Evolutionary conservation across 2,113 vertebrate species (phyloP).

Genomic region (Mixornis gularis): DNA sequence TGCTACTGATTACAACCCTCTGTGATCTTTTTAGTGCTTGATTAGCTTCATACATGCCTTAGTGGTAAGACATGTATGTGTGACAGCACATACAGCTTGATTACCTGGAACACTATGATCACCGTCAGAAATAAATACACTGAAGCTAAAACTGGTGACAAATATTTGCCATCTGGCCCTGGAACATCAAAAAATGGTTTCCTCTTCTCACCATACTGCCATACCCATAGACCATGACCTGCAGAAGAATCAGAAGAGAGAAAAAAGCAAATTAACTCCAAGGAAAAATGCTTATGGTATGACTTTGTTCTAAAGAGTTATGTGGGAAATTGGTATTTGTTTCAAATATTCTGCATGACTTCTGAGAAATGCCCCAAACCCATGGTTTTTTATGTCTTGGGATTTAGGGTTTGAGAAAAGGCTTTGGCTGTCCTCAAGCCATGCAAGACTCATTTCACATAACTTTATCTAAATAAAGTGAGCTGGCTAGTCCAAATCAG

Average conservation of each 20-base stretch:
- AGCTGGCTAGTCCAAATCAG: neutral
- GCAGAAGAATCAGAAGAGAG: conserved; percentile 1
- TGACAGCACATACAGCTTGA: neutral
- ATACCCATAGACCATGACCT: conserved; percentile 94
- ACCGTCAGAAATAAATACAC: conserved; percentile 93
- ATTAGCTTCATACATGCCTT: neutral
- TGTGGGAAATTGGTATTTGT: neutral
- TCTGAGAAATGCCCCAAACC: neutral
- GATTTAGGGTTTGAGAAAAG: neutral
- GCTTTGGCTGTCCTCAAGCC: neutral
- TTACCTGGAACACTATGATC: conserved; percentile 97
- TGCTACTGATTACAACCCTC: neutral
- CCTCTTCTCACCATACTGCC: conserved; percentile 85
- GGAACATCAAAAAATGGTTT: conserved; percentile 88
- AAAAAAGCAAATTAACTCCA: neutral
- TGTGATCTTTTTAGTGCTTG: neutral
- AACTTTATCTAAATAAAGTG: neutral
- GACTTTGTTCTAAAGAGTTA: neutral
- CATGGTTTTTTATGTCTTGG: neutral
- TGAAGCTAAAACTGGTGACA: conserved; percentile 85
- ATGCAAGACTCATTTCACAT: neutral
- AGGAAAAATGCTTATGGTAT: neutral
- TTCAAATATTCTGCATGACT: neutral
- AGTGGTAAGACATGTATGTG: neutral
- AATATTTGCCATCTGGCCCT: conserved; percentile 80